Evolutionary conservation across 2,888 invertebrate species (phyloP), one percentile per base, ranked within the genome.

Genomic region (Pachymerium ferrugineum): DNA sequence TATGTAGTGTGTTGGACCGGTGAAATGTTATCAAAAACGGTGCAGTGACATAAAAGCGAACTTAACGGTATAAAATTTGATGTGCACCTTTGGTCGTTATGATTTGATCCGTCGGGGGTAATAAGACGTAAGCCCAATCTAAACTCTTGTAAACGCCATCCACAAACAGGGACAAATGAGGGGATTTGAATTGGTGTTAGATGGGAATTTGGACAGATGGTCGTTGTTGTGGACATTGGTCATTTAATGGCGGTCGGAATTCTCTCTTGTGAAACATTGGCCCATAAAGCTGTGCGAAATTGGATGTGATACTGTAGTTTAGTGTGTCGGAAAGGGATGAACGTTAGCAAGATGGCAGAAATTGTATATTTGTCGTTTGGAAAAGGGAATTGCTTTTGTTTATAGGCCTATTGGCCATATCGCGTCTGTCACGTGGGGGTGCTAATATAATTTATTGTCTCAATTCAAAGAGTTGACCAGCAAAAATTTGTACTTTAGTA

Each of bases 151-250:
- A 62, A 62, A 28, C 62, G n/a, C 62, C 62, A 62, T 62, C 62
- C 25, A 62, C 62, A 62, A n/a, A 62, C 62, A 62, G 62, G 62
- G 62, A 62, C 62, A 62, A 62, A 62, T 62, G 62, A 62, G 62
- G 62, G 62, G 62, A 62, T 62, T 62, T 62, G 62, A 62, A 62
- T 62, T 62, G 62, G 62, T 62, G 62, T 62, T 62, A 62, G 62
- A 62, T 62, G 62, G 62, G 62, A 62, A 62, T 62, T 62, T 62
- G 62, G 62, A 62, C 62, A 62, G 62, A 62, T 62, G 62, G 62
- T 28, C 62, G 62, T 62, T 62, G 62, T 62, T 62, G 62, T 62
- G 62, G 62, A 62, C 62, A 62, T 62, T 62, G 62, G 62, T 62
- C 62, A 62, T 62, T 62, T 62, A 62, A 62, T 62, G 62, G 62